Base-by-base conservation (phyloP, 2,888 invertebrate species). In the Muscina levida region DNA sequence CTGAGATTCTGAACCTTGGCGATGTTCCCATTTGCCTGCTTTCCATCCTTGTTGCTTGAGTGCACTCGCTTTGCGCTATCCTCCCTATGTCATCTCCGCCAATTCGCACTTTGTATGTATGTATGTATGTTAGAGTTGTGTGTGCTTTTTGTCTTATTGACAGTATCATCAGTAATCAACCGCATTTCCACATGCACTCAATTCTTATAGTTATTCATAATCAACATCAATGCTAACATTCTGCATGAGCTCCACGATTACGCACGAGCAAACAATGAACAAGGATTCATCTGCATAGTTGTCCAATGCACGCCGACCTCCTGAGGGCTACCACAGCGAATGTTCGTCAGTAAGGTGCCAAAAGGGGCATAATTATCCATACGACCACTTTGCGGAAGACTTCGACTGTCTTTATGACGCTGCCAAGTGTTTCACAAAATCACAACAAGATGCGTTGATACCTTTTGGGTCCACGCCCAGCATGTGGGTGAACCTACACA, bases 111-210 rank as follows among this genome's bases (percentile, higher is more conserved):
- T 31, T 31, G 8, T 8, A 31, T 31, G 31, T 8, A 31, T 57
- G 22, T 59, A 19, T 13, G 1, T 26, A n/a, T 66, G 26, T 51
- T 31, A 8, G 31, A 5, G 17, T 15, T 53, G 37, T 62, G 51
- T 53, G 67, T 72, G 42, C 72, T 72, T 79, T 72, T 39, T 46
- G 59, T 72, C 59, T 53, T 79, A 79, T 79, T 79, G 74, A 67
- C 79, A 79, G 75, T 67, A 72, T 79, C 59, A 67, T 75, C 79
- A 62, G 75, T 72, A 75, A 75, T 75, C 75, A 75, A 75, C 79
- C 72, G 62, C 72, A 79, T 65, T 53, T 73, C 59, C 31, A 31
- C 31, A 31, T 31, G 8, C 31, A 48, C 46, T 53, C 37, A 24
- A 15, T 1, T 17, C 13, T 22, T 42, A 39, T 31, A 62, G 19